Base-by-base conservation (phyloP, 2,113 vertebrate species). In the Otocyon megalotis region DNA sequence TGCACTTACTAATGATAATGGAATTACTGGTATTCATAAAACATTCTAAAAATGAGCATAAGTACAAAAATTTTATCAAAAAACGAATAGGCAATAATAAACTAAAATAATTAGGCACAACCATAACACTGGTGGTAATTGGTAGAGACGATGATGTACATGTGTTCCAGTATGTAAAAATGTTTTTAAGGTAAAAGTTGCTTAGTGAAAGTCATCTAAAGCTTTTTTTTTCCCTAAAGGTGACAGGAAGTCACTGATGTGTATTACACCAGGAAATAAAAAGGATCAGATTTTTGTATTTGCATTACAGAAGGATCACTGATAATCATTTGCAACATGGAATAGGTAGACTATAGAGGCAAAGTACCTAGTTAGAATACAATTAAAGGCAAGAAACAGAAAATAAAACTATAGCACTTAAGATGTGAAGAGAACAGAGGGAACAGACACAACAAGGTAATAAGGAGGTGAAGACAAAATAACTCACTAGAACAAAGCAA, bases 221-320 rank as follows among this genome's bases (percentile, higher is more conserved):
- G 32, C 48, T 71, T 92, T 58, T 58, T 79, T n/a, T 26, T 24
- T 63, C 32, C 11, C 7, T 53, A 71, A 90, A 88, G 8, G 10
- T 67, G 4, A 76, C 3, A 53, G 20, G 43, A 93, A 71, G 62
- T 5, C 19, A 79, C 1, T 79, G 15, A 60, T 22, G 15, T 53
- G 3, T 71, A 90, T 32, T 93, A 53, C 15, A 62, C 26, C 24
- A 79, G 26, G 67, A 92, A 32, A 79, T 90, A 10, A 84, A 71
- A 84, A 76, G 7, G 22, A 83, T 24, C 50, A 50, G 37, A 60
- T 77, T 88, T 69, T 43, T 50, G 37, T 53, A 69, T 77, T 88
- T 69, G 67, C 15, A 93, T 77, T 79, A 79, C n/a, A 85, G 86
- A 79, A 93, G 77, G 71, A 83, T 58, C 35, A 90, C 53, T 43